Conservation (phyloP, 2,888 invertebrate species). For the Adineta ricciae region DNA sequence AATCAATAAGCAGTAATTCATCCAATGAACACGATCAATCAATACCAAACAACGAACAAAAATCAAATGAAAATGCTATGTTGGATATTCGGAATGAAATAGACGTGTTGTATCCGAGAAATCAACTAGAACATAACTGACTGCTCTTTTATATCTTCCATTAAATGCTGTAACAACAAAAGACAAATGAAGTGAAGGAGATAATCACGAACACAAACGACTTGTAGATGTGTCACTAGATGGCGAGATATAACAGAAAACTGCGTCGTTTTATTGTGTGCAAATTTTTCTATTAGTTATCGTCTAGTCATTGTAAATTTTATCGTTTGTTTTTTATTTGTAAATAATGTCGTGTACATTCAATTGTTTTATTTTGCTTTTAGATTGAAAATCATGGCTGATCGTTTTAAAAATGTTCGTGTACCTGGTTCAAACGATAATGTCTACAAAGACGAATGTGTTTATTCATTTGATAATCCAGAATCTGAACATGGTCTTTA, state of each 20-base stretch:
- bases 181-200: too few relatives aligned
- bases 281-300: not conserved
- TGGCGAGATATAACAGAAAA: too few relatives aligned
- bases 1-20: not conserved
- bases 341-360: not conserved
- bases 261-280: not conserved
- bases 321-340: not conserved
- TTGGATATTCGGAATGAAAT: too few relatives aligned
- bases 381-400: conserved; percentile 14
- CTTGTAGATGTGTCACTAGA: too few relatives aligned
- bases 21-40: not conserved
- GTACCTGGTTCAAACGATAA: conserved; percentile 53
- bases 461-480: conserved; percentile 89
- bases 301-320: not conserved
- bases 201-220: too few relatives aligned
- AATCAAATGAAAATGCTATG: not conserved
- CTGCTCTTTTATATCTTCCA: too few relatives aligned
- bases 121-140: too few relatives aligned
- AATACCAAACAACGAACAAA: not conserved
- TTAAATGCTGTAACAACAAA: too few relatives aligned
- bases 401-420: conserved; percentile 22
- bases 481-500: conserved; percentile 77
- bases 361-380: not conserved
- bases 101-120: too few relatives aligned
- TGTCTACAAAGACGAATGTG: conserved; percentile 94